Base-by-base conservation (phyloP, 1,140 invertebrate genomes). In the Drosophila paulistorum region DNA sequence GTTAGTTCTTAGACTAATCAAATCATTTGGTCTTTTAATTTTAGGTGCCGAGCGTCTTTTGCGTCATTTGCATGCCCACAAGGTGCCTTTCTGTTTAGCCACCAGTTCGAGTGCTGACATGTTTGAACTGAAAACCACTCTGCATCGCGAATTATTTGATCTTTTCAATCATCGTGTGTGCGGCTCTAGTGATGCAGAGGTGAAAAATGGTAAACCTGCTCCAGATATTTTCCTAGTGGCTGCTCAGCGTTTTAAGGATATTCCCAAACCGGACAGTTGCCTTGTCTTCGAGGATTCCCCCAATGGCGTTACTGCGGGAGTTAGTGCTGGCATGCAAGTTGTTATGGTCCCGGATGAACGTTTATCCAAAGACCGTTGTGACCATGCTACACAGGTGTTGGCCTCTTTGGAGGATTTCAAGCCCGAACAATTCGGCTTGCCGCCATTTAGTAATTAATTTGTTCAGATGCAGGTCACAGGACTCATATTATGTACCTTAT, bases 211-310 rank as follows among this genome's bases (percentile, higher is more conserved):
- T 30, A 99, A 99, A 94, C 98, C 98, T 11, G 94, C 95, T 71
- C 98, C 98, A 0, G 98, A 99, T 92, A 97, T 98, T 85, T 99
- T 98, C 91, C 91, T 98, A 10, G 94, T 98, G 1, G 96, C 96
- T 71, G 97, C 97, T 3, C 93, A 94, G 2, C 93, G 98, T 74
- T 99, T 99, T 92, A 90, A 94, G 0, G 95, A 96, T 72, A 94
- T 94, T 62, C 96, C 96, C 4, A 86, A 94, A 57, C 94, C 96
- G 7, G 93, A 94, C 51, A 94, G 96, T 94, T 97, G 97, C 86
- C 92, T 99, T 55, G 98, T 98, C 0, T 98, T 98, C 92, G 98
- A 99, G 93, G 98, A 99, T 93, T 96, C 98, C 0, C 95, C 96
- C 1, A 98, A 98, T 92, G 98, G 98, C 5, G 96, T 98, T 0